Percentiles rank a stretch among this genome's conserved stretches.
These are phyloP conservation scores for Nebria ingens DNA, from an alignment of 1,140 invertebrate genomes.

Conservation along the genomic window DNA sequence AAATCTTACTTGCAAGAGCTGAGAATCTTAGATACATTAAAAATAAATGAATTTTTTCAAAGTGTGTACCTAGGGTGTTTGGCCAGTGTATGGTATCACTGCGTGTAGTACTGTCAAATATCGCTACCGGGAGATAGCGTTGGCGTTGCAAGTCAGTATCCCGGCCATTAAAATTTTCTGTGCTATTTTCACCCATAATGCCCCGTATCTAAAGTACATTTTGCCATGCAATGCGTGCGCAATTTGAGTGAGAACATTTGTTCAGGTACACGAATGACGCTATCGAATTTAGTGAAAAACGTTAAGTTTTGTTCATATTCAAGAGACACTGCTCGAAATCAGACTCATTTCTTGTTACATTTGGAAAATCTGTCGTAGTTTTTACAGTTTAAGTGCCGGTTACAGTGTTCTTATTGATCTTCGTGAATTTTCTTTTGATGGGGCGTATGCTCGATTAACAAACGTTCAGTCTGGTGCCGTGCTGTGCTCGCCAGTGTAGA, in stretches of 20 bases:
- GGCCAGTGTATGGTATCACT: neutral
- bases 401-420: neutral
- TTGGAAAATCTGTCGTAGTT: neutral
- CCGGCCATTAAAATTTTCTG: neutral
- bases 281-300: slow-evolving; percentile 7
- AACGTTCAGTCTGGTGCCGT: neutral
- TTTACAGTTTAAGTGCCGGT: neutral
- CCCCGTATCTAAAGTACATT: neutral
- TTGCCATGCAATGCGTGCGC: neutral
- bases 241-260: neutral
- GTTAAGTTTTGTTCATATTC: neutral
- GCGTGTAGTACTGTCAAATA: neutral
- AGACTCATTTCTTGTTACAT: neutral
- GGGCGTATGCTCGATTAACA: neutral
- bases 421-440: neutral
- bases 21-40: neutral
- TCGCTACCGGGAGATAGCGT: neutral
- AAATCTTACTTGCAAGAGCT: neutral
- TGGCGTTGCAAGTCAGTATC: neutral
- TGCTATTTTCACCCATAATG: neutral
- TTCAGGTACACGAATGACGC: slow-evolving; percentile 2
- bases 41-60: slow-evolving; percentile 7
- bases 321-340: neutral
- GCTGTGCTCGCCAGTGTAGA: neutral
- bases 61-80: neutral